These are phyloP conservation scores for Patiria miniata DNA, from an alignment of 35 echinoderm and acorn worm species.

Conservation along the genomic window DNA sequence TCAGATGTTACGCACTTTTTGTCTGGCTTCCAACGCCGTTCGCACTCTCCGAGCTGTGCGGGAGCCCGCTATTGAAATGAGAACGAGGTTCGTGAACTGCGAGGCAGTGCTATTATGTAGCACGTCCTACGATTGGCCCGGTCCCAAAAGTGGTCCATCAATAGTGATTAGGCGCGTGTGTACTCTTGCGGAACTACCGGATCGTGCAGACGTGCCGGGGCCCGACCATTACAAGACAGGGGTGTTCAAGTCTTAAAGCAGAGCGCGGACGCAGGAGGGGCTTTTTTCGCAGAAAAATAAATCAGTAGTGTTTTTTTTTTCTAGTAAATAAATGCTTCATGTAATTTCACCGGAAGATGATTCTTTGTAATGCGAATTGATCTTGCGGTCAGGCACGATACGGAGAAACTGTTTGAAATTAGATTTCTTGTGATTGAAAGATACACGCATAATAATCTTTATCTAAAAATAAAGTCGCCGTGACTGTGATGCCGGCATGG, in stretches of 20 bases:
- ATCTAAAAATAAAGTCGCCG: too few species aligned
- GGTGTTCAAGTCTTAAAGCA: neutral
- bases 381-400: too few species aligned
- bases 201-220: constrained; percentile 46
- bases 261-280: too few species aligned
- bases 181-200: constrained; percentile 73
- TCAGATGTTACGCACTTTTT: constrained; percentile 21
- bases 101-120: constrained; percentile 69
- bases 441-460: too few species aligned
- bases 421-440: too few species aligned
- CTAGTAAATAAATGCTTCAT: too few species aligned
- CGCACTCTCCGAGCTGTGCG: neutral
- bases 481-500: too few species aligned
- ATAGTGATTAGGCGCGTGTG: constrained; percentile 84
- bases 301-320: too few species aligned
- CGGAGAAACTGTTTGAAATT: too few species aligned
- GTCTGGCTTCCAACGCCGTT: neutral
- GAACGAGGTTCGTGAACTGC: constrained; percentile 23
- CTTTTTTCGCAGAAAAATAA: too few species aligned
- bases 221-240: constrained; percentile 32
- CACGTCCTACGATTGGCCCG: constrained; percentile 69
- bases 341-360: too few species aligned
- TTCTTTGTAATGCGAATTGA: too few species aligned
- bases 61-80: constrained; percentile 19
- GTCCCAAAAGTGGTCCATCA: constrained; percentile 68